Evolutionary conservation across 2,113 vertebrate species (phyloP).

Genomic region (Eretmochelys imbricata): DNA sequence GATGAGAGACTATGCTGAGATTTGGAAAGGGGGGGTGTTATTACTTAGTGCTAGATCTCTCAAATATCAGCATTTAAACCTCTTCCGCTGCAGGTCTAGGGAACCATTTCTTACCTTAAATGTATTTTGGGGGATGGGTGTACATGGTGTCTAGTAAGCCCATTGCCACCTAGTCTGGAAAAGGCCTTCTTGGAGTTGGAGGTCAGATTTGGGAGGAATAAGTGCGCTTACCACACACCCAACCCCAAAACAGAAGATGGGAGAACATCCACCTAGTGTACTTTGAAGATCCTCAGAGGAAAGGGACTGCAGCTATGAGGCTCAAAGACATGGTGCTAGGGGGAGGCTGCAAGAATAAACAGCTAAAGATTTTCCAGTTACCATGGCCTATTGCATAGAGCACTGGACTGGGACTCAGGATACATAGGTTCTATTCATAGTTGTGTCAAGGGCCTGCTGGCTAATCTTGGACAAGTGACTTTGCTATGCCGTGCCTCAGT

Average conservation of each 20-base stretch:
- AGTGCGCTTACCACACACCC: not conserved
- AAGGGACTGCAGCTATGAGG: not conserved
- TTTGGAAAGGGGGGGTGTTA: not conserved
- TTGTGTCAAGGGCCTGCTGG: not conserved
- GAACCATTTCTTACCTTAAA: slow-evolving; percentile 25
- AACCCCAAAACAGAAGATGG: not conserved
- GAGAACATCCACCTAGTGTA: not conserved
- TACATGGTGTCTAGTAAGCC: slow-evolving; percentile 19
- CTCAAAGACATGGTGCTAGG: not conserved
- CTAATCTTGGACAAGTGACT: not conserved
- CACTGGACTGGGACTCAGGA: not conserved
- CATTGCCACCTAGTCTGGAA: slow-evolving; percentile 24
- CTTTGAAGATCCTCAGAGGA: not conserved
- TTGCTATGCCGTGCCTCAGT: not conserved
- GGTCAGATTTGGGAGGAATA: not conserved
- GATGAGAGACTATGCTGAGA: slow-evolving; percentile 5
- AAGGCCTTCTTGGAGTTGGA: not conserved
- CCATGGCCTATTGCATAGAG: not conserved
- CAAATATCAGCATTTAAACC: not conserved
- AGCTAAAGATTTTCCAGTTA: not conserved
- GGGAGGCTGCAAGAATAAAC: not conserved
- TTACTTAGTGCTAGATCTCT: slow-evolving; percentile 6
- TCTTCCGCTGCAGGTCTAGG: slow-evolving; percentile 7
- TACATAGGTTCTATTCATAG: not conserved
- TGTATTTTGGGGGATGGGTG: slow-evolving; percentile 1